Conservation (phyloP, 1,140 invertebrate genomes). For the Papilio polytes region DNA sequence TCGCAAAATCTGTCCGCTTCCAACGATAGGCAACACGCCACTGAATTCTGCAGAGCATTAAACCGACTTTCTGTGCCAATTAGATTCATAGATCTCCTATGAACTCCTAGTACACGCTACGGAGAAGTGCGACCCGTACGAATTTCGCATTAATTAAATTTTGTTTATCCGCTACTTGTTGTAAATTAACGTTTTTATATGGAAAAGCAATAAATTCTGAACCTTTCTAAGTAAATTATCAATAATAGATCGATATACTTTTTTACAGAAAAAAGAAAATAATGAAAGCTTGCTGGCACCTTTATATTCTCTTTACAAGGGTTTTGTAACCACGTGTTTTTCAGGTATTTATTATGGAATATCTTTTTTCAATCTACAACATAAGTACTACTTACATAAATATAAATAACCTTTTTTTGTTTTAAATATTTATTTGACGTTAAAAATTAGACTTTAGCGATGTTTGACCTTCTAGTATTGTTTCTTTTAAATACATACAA, state of each 20-base stretch:
- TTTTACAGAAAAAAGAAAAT: conserved; percentile 70
- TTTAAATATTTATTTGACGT: too few species aligned
- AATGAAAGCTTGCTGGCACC: conserved; percentile 66
- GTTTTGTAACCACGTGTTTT: conserved; percentile 70
- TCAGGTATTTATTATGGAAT: conserved; percentile 53
- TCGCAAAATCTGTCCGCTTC: neutral
- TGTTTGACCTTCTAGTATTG: too few species aligned
- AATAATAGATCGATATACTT: conserved; percentile 27
- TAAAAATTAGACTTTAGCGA: neutral
- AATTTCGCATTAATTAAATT: conserved; percentile 37
- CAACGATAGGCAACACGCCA: conserved; percentile 5
- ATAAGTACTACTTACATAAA: too few species aligned
- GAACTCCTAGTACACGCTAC: conserved; percentile 41
- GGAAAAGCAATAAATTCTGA: too few species aligned
- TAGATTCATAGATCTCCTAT: conserved; percentile 24
- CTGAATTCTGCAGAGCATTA: neutral
- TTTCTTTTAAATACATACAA: too few species aligned
- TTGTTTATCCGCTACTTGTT: conserved; percentile 60
- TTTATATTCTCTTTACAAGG: conserved; percentile 68
- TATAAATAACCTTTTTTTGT: too few species aligned
- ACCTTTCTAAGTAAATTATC: too few species aligned
- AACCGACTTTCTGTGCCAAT: neutral
- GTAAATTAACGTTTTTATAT: conserved; percentile 47
- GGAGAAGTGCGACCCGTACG: conserved; percentile 37
- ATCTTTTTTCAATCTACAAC: too few species aligned